These are phyloP conservation scores for Sciurus carolinensis DNA, from an alignment of 2,797 vertebrate genomes.

Conservation along the genomic window DNA sequence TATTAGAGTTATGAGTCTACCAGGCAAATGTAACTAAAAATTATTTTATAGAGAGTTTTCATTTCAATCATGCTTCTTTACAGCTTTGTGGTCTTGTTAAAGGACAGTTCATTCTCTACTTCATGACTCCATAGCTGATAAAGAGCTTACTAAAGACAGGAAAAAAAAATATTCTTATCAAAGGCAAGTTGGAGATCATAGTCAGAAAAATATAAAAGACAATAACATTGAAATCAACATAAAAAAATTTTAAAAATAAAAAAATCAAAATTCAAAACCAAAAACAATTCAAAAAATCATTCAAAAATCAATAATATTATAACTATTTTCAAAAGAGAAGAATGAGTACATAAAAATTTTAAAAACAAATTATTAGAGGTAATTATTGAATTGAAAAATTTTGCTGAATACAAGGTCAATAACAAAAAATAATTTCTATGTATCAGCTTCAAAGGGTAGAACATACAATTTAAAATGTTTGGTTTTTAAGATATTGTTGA, in stretches of 20 bases:
- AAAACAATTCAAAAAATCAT: no score
- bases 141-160: not conserved
- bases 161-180: not conserved
- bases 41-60: not conserved
- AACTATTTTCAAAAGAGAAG: no score
- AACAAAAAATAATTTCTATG: not conserved
- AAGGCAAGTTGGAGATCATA: not conserved
- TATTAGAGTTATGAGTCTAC: not conserved
- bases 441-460: not conserved
- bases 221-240: not conserved
- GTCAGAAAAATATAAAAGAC: not conserved
- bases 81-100: not conserved
- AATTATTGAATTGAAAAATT: not conserved
- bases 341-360: not conserved
- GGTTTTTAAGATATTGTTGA: not conserved
- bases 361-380: not conserved
- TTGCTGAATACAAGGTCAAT: not conserved
- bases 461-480: not conserved
- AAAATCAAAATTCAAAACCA: no score
- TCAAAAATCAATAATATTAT: not conserved
- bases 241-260: no score
- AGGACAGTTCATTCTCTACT: not conserved
- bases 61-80: not conserved
- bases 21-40: not conserved
- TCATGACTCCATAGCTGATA: not conserved